phyloP scores from a whole-genome alignment of 92 coral and sea anemone species.

The Porites divaricata region DNA sequence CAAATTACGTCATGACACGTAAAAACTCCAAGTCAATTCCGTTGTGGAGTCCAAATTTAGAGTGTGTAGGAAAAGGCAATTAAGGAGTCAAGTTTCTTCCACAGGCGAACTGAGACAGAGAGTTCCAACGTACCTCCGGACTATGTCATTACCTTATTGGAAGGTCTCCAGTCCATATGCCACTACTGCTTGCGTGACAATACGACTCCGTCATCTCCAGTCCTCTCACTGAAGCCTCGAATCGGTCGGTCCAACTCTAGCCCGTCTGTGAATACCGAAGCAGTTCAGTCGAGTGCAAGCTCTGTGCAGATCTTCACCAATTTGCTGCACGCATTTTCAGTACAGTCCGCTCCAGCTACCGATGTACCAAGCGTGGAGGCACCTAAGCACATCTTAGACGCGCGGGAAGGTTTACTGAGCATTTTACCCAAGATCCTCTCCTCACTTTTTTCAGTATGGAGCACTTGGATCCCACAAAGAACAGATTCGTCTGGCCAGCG shows the following conservation, averaged over 20 bases:
- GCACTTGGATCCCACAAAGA: slow-evolving; percentile 84
- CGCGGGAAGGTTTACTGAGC: slow-evolving; percentile 91
- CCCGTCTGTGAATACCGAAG: slow-evolving; percentile 46
- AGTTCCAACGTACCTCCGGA: slow-evolving; percentile 84
- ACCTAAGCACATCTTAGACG: slow-evolving; percentile 87
- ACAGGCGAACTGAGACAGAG: slow-evolving; percentile 26
- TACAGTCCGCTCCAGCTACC: slow-evolving; percentile 78
- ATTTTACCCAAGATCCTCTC: slow-evolving; percentile 84
- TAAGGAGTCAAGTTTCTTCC: neutral
- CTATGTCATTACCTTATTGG: slow-evolving; percentile 83
- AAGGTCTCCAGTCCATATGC: slow-evolving; percentile 84
- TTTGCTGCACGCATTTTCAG: slow-evolving; percentile 95
- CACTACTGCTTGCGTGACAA: slow-evolving; percentile 91
- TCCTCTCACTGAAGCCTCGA: slow-evolving; percentile 92
- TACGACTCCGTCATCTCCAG: slow-evolving; percentile 85
- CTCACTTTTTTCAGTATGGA: slow-evolving; percentile 88
- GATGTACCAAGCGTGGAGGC: slow-evolving; percentile 75
- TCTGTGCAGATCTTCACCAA: slow-evolving; percentile 92
- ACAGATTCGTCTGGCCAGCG: slow-evolving; percentile 72
- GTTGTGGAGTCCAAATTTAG: neutral
- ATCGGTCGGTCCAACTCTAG: slow-evolving; percentile 71
- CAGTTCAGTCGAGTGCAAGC: slow-evolving; percentile 65
- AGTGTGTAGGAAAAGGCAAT: no score
- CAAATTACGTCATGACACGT: no score
- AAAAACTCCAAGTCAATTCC: no score